Evolutionary conservation across 2,113 vertebrate species (phyloP), one percentile per base, ranked within the genome.

Genomic region (Eubucco bourcierii): DNA sequence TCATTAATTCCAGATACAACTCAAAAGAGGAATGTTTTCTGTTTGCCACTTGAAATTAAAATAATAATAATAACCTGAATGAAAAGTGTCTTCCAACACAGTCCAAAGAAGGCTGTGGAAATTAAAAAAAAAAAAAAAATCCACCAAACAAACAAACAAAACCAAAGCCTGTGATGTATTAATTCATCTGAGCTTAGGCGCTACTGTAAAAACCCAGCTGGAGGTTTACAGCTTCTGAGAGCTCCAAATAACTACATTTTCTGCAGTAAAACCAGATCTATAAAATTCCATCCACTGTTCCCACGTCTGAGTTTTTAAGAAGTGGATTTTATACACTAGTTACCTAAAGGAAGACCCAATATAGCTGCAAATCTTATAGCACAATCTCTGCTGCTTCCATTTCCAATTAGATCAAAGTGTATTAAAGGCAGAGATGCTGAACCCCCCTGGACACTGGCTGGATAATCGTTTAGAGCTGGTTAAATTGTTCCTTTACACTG

Each of bases 1-100:
- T 95, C 91, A 96, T 97, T 97, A 97, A 94, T 96, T 97, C 94
- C 74, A 73, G 25, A 85, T 90, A 19, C 90, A 94, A 84, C 87
- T 52, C 95, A 70, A 85, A 93, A 93, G 31, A 91, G 46, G 56
- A 87, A 76, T 87, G 67, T 39, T 96, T 67, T 53, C 34, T 34
- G 25, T 93, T 96, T 95, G 41, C 66, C 64, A 28, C 14, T 93
- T 86, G 80, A 95, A 96, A 96, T 95, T 80, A 17, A 19, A 90
- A 92, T 74, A 81, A 77, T 31, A 90, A 58, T 52, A 61, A 73
- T 65, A 61, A 73, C 67, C 65, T 10, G 31, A 90, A 94, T 93
- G 84, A 95, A 95, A 95, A 95, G 91, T 6, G 31, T 65, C 65
- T 85, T 73, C 77, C 72, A 77, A 87, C n/a, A 84, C 75, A 88